Conservation (phyloP, 2,888 invertebrate genomes). For the Camponotus fellah region DNA sequence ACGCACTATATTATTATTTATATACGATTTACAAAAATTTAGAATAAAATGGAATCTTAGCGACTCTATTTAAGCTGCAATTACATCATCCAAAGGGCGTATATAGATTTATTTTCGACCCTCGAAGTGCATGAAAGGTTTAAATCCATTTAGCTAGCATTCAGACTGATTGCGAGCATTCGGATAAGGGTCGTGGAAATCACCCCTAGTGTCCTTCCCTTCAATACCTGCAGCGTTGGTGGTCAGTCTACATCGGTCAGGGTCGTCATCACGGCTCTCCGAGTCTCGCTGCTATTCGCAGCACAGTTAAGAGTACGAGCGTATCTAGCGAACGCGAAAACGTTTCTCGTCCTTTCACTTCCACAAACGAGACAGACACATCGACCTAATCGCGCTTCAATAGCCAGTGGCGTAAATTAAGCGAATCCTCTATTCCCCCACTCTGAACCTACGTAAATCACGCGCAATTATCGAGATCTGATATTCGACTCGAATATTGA, state of each 20-base stretch:
- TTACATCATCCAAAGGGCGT: not conserved
- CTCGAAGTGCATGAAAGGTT: not conserved
- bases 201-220: not conserved
- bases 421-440: not conserved
- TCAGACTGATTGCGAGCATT: not conserved
- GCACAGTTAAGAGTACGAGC: constrained; percentile 31
- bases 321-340: constrained; percentile 61
- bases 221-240: constrained; percentile 39
- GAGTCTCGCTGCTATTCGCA: constrained; percentile 46
- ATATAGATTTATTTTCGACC: not conserved
- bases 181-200: constrained; percentile 17
- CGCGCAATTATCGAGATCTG: not conserved
- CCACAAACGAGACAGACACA: constrained; percentile 64
- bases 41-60: not conserved
- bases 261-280: constrained; percentile 62
- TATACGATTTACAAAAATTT: not conserved
- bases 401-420: constrained; percentile 36
- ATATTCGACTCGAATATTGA: not conserved
- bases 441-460: not conserved
- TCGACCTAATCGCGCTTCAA: constrained; percentile 58
- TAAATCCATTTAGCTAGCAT: not conserved
- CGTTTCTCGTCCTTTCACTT: constrained; percentile 73
- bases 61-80: not conserved
- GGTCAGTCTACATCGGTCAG: constrained; percentile 59
- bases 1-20: not conserved